Conservation (phyloP, 2,888 invertebrate species). For the Protophormia terraenovae region DNA sequence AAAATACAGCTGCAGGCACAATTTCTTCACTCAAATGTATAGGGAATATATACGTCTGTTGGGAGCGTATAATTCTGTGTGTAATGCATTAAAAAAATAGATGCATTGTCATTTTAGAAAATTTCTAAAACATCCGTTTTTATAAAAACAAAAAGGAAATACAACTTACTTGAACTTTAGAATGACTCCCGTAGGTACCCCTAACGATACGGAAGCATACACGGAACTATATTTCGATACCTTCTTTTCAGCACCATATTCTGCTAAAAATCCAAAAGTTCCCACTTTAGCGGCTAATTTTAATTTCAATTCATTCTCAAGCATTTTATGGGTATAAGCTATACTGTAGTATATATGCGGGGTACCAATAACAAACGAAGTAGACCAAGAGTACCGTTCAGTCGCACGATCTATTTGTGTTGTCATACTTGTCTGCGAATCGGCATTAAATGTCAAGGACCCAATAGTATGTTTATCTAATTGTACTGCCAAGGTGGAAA, state of each 20-base stretch:
- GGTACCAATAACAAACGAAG: constrained; percentile 90
- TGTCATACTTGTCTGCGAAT: constrained; percentile 88
- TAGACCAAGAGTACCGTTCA: constrained; percentile 85
- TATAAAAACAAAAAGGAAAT: constrained; percentile 61
- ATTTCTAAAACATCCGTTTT: no score
- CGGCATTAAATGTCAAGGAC: constrained; percentile 91
- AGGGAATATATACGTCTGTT: constrained; percentile 93
- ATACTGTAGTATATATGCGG: constrained; percentile 89
- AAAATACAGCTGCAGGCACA: constrained; percentile 94
- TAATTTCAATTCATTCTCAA: constrained; percentile 89
- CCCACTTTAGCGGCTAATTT: constrained; percentile 89
- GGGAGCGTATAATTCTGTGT: constrained; percentile 90
- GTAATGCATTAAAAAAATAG: no score
- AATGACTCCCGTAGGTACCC: constrained; percentile 93
- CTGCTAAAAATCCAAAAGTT: constrained; percentile 92
- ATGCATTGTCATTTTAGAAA: no score
- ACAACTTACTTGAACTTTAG: constrained; percentile 91
- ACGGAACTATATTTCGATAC: constrained; percentile 94
- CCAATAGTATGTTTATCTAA: constrained; percentile 94
- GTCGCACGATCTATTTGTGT: constrained; percentile 91
- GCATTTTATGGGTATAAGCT: constrained; percentile 90
- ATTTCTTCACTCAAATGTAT: constrained; percentile 95
- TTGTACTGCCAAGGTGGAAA: constrained; percentile 91
- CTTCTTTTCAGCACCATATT: constrained; percentile 96
- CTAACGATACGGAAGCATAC: constrained; percentile 91